phyloP scores from a whole-genome alignment of 2,888 invertebrate genomes.

The Microctonus aethiopoides region DNA sequence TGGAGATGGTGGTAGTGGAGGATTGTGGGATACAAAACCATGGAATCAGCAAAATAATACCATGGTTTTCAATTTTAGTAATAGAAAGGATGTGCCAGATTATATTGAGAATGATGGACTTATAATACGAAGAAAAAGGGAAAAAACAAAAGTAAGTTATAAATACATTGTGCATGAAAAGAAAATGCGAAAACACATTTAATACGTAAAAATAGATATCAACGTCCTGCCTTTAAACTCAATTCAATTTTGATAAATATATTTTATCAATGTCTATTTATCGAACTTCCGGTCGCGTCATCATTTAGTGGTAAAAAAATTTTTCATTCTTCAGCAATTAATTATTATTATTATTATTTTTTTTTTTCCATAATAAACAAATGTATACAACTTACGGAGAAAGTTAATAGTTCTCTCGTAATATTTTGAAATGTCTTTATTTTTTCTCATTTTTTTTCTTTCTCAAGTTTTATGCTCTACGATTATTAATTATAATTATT shows the following conservation, averaged over 20 bases:
- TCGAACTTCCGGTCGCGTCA: neutral
- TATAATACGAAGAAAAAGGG: slow-evolving; percentile 75
- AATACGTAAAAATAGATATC: neutral
- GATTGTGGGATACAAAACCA: slow-evolving; percentile 67
- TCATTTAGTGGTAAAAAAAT: neutral
- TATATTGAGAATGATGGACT: slow-evolving; percentile 92
- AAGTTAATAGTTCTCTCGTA: slow-evolving; percentile 35
- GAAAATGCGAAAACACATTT: neutral
- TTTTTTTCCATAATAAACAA: neutral
- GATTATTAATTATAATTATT: neutral
- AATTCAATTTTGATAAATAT: neutral
- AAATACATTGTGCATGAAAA: too few relatives aligned
- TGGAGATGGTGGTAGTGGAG: slow-evolving; percentile 48
- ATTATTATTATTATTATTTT: neutral
- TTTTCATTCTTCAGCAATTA: neutral
- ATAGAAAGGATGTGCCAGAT: slow-evolving; percentile 87
- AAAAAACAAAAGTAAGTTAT: slow-evolving; percentile 78
- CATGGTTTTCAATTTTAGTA: slow-evolving; percentile 89
- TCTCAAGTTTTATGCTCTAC: neutral
- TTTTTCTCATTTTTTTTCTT: neutral
- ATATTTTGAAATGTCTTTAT: neutral
- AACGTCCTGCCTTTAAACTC: neutral
- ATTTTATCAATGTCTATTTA: slow-evolving; percentile 1
- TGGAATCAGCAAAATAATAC: slow-evolving; percentile 75
- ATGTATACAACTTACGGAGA: neutral